phyloP scores from a whole-genome alignment of 1,140 invertebrate species.

The Pseudachorutes palmiensis region DNA sequence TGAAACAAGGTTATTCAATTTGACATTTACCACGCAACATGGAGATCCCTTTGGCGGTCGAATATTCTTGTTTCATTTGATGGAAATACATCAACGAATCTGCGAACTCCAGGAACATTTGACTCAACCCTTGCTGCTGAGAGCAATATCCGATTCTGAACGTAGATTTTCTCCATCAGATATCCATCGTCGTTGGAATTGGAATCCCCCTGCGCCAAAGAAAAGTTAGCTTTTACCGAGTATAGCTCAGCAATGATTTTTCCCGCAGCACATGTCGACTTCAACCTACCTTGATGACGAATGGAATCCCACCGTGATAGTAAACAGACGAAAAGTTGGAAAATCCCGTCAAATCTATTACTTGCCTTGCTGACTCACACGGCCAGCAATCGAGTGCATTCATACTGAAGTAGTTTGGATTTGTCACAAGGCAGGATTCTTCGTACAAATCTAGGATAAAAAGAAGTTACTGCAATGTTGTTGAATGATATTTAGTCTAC shows the following conservation, averaged over 20 bases:
- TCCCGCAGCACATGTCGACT: too few species aligned
- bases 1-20: too few species aligned
- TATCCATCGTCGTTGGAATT: conserved; percentile 30
- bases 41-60: conserved; percentile 5
- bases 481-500: conserved; percentile 10
- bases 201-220: conserved; percentile 30
- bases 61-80: neutral
- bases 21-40: conserved; percentile 20
- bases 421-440: conserved; percentile 65
- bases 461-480: conserved; percentile 16
- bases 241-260: neutral
- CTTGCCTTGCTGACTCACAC: conserved; percentile 55
- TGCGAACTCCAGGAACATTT: conserved; percentile 3
- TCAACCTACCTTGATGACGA: conserved; percentile 42
- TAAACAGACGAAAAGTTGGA: conserved; percentile 40
- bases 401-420: conserved; percentile 60
- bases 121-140: conserved; percentile 29
- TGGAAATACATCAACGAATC: conserved; percentile 8
- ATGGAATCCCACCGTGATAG: conserved; percentile 44
- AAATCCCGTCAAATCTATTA: conserved; percentile 47
- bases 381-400: conserved; percentile 67
- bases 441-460: conserved; percentile 60
- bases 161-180: conserved; percentile 32
- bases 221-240: neutral
- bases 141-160: conserved; percentile 13